Percentiles rank a stretch among this genome's conserved stretches.
phyloP scores from a whole-genome alignment of 1,140 invertebrate species.

The Trichomalopsis sarcophagae region DNA sequence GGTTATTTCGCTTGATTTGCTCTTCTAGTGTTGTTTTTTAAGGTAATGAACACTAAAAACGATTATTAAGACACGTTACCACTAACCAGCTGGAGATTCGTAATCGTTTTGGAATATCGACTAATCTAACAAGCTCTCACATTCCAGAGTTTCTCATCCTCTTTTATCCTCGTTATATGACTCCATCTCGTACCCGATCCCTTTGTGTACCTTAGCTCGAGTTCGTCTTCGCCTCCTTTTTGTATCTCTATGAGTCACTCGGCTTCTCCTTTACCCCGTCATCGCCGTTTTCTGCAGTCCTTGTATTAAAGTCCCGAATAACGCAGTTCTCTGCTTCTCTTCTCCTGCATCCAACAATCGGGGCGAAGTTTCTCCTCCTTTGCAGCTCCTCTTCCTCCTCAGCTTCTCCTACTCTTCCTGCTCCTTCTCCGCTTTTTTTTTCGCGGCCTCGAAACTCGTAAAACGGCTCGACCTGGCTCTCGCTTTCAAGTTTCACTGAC shows the following conservation, averaged over 20 bases:
- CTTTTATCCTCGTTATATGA: not conserved
- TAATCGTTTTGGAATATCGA: too few species aligned
- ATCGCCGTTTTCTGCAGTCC: not conserved
- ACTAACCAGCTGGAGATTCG: too few species aligned
- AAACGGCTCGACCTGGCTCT: conserved; percentile 20
- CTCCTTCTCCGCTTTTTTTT: conserved; percentile 3
- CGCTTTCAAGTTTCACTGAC: conserved; percentile 37
- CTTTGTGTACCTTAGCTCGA: conserved; percentile 17
- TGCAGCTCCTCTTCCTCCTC: not conserved
- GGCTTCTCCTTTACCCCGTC: conserved; percentile 14
- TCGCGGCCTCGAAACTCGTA: conserved; percentile 46
- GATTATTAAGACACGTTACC: too few species aligned
- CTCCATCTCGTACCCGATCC: conserved; percentile 3
- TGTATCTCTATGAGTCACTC: conserved; percentile 30
- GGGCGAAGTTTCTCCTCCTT: not conserved
- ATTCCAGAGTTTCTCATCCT: not conserved
- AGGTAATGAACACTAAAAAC: too few species aligned
- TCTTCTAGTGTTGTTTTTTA: too few species aligned
- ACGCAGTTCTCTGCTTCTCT: not conserved
- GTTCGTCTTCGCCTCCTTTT: not conserved
- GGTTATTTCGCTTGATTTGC: too few species aligned
- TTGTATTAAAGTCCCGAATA: conserved; percentile 15
- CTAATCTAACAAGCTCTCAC: not conserved
- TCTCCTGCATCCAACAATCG: not conserved
- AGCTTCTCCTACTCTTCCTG: not conserved